Percentiles rank a stretch among this genome's conserved stretches.
phyloP scores from a whole-genome alignment of 2,113 vertebrate genomes.

The Empidonax alnorum region DNA sequence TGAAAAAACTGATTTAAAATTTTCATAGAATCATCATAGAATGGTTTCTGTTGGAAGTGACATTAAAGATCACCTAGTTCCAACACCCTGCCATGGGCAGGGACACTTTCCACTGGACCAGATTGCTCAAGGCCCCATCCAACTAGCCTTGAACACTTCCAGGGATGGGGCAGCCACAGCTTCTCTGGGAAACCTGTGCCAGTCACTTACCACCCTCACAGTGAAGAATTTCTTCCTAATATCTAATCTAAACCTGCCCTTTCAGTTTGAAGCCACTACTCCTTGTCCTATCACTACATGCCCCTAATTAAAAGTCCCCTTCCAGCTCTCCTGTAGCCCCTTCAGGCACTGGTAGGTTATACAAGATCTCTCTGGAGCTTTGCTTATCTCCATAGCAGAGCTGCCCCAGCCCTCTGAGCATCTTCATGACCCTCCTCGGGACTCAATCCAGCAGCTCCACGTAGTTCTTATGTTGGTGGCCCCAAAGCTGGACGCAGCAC shows the following conservation, averaged over 20 bases:
- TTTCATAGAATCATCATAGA: not conserved
- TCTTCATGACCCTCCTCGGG: not conserved
- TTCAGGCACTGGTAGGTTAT: not conserved
- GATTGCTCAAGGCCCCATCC: not conserved
- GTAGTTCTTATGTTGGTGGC: accelerated
- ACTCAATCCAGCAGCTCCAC: not conserved
- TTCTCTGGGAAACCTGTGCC: not conserved
- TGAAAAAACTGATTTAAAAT: not conserved
- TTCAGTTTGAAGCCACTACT: accelerated
- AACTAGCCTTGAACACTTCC: not conserved
- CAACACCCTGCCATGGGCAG: not conserved
- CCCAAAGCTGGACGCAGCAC: not conserved
- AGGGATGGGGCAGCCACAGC: not conserved
- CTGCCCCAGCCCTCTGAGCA: not conserved
- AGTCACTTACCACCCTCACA: not conserved
- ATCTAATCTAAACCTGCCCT: not conserved
- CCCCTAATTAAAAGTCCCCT: not conserved
- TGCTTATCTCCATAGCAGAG: not conserved
- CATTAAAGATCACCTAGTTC: not conserved
- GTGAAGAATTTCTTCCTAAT: not conserved
- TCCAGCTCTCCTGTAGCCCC: not conserved
- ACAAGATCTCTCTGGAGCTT: not conserved
- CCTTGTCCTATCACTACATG: not conserved
- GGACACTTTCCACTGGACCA: not conserved
- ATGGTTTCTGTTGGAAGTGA: accelerated